A percentile compares a stretch with the other conserved stretches of the same genome.
Evolutionary conservation across 37 sponge, comb jelly and placozoan genomes (phyloP).

Genomic region (Hexactinellida sp.): DNA sequence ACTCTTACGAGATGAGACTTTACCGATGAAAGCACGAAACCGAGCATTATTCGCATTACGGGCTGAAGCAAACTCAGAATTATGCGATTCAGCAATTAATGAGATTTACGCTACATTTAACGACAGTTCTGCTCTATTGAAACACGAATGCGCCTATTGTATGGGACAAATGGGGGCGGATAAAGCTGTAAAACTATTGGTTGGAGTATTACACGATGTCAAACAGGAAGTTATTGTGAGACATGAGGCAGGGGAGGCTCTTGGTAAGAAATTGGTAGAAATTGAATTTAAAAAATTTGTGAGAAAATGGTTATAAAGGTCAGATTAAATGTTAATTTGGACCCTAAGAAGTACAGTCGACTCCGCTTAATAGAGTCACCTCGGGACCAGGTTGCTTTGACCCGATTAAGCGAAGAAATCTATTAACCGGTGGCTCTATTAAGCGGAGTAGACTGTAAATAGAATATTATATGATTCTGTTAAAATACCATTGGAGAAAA

Average conservation of each 20-base stretch:
- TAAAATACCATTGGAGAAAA: no score
- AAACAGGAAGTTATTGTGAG: constrained; percentile 78
- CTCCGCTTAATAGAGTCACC: no score
- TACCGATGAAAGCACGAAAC: constrained; percentile 57
- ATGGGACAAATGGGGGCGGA: constrained; percentile 77
- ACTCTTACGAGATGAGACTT: constrained; percentile 34
- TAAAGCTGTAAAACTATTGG: constrained; percentile 44
- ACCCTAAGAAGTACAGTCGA: no score
- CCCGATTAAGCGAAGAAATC: no score
- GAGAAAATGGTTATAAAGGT: no score
- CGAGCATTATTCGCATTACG: constrained; percentile 87
- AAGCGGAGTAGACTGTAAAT: no score
- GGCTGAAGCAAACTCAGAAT: constrained; percentile 31
- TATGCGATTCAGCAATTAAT: constrained; percentile 35
- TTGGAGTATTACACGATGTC: constrained; percentile 47
- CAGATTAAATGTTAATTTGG: no score
- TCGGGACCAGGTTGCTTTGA: no score
- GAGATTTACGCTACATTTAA: constrained; percentile 44
- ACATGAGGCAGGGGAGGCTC: constrained; percentile 88
- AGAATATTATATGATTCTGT: no score
- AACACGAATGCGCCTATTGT: constrained; percentile 97
- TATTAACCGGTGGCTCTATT: no score
- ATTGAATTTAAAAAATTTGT: neutral
- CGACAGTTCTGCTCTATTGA: constrained; percentile 71
- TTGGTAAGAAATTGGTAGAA: constrained; percentile 27